phyloP scores from a whole-genome alignment of 2,888 invertebrate genomes.

The Ethmia dodecea region DNA sequence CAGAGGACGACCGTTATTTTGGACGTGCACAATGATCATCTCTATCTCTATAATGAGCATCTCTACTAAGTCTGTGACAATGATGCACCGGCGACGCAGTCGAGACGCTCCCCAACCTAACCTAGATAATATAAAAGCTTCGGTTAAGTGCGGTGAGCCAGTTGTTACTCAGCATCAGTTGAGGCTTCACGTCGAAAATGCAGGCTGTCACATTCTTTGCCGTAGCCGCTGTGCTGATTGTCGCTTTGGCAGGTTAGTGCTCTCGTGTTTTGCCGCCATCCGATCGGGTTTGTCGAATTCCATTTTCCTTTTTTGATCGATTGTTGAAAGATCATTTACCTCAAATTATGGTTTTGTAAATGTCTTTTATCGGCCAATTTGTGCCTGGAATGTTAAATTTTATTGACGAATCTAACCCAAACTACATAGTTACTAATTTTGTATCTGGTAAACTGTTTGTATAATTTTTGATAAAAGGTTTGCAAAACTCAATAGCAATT shows the following conservation, averaged over 20 bases:
- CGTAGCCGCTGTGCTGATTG: slow-evolving; percentile 50
- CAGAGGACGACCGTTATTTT: slow-evolving; percentile 49
- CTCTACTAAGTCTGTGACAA: too few relatives aligned
- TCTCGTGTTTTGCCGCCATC: slow-evolving; percentile 50
- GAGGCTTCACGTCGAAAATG: slow-evolving; percentile 50
- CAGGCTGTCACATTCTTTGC: slow-evolving; percentile 48
- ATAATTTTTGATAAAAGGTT: too few relatives aligned
- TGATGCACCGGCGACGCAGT: slow-evolving; percentile 39
- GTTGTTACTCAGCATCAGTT: slow-evolving; percentile 45
- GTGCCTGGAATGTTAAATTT: too few relatives aligned
- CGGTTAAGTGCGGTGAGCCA: slow-evolving; percentile 41
- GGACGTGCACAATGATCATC: too few relatives aligned
- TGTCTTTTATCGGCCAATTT: too few relatives aligned
- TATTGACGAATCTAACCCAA: too few relatives aligned
- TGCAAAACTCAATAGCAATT: too few relatives aligned
- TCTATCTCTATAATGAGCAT: too few relatives aligned
- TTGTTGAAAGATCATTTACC: background rate
- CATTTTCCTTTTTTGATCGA: slow-evolving; percentile 30
- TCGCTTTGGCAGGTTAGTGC: slow-evolving; percentile 71
- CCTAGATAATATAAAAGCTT: slow-evolving; percentile 52
- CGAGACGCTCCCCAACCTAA: slow-evolving; percentile 29
- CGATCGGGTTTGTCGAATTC: slow-evolving; percentile 27
- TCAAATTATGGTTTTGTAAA: background rate
- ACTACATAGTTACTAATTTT: background rate
- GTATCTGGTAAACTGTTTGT: background rate